Evolutionary conservation across 2,113 vertebrate genomes (phyloP), one percentile per base, ranked within the genome.

Genomic region (Misgurnus mizolepis): DNA sequence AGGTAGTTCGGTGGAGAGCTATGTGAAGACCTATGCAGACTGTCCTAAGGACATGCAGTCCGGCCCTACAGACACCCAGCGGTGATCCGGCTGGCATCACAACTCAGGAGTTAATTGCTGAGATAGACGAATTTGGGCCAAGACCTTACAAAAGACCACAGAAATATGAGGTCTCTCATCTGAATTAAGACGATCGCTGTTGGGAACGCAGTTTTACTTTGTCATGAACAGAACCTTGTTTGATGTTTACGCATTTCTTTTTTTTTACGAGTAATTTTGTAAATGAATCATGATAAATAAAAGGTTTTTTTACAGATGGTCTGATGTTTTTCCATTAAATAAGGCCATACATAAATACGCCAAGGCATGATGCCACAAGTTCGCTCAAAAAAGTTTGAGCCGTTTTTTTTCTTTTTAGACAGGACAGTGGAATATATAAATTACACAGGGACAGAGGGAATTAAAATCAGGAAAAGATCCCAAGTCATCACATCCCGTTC

Each of bases 1-100:
- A 85, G 95, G 95, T 56, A 99, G 98, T 97, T 89, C 88, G 1
- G 96, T 99, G 0, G 95, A 94, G 66, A 95, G 95, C 55, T 99
- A 99, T 0, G 93, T 99, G 72, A 93, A 95, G 83, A 98, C 96
- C 86, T 99, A 96, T 0, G 96, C 95, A 67, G 97, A 98, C 58
- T 99, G 97, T 71, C 97, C 97, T 78, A 97, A 95, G 87, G 96
- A 97, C 82, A 94, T 88, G 83, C 82, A 94, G 74, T 79, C 53
- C 3, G 87, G 80, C 69, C 89, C 89, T 43, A 90, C 94, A 64
- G 45, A 90, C 94, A 64, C 91, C 88, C 64, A 93, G 88, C 61
- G 87, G 89, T 40, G 94, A 89, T 85, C 93, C 91, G 56, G 79
- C 69, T 0, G 87, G 83, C 34, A 87, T 81, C 18, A 88, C 90